Evolutionary conservation across 2,888 invertebrate species (phyloP).

Genomic region (Megamerina dolium): DNA sequence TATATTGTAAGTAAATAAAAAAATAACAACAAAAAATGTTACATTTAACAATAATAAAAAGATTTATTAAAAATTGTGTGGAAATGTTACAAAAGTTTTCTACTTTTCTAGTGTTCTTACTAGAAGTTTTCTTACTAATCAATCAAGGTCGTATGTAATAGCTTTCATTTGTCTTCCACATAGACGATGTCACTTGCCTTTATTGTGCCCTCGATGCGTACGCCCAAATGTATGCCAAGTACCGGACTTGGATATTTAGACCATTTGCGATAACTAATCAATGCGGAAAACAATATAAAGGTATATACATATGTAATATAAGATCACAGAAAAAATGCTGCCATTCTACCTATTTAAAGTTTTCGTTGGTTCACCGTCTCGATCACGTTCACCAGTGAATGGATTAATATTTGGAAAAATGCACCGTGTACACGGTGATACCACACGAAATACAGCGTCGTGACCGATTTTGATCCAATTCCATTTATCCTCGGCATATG

Average conservation of each 20-base stretch:
- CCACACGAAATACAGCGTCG: conserved; percentile 26
- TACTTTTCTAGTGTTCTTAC: no score
- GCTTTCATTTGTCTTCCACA: conserved; percentile 41
- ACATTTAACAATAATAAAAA: no score
- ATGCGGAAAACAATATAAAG: no score
- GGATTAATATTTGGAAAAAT: conserved; percentile 64
- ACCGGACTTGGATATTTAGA: conserved; percentile 43
- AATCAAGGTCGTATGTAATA: no score
- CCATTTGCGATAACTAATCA: conserved; percentile 35
- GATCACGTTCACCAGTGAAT: conserved; percentile 57
- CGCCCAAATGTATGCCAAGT: conserved; percentile 53
- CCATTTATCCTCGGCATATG: conserved; percentile 67
- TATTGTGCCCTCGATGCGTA: conserved; percentile 48
- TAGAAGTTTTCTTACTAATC: no score
- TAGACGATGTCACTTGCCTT: conserved; percentile 52
- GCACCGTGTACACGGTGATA: conserved; percentile 53
- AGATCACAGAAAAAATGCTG: no score
- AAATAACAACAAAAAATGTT: no score
- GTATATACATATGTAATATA: background rate
- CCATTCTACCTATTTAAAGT: conserved; percentile 64
- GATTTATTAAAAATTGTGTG: no score
- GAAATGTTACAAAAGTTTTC: no score
- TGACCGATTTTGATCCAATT: conserved; percentile 58
- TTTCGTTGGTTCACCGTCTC: conserved; percentile 58
- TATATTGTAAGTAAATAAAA: no score